Evolutionary conservation across 2,113 vertebrate species (phyloP).

Genomic region (Chaenocephalus aceratus): DNA sequence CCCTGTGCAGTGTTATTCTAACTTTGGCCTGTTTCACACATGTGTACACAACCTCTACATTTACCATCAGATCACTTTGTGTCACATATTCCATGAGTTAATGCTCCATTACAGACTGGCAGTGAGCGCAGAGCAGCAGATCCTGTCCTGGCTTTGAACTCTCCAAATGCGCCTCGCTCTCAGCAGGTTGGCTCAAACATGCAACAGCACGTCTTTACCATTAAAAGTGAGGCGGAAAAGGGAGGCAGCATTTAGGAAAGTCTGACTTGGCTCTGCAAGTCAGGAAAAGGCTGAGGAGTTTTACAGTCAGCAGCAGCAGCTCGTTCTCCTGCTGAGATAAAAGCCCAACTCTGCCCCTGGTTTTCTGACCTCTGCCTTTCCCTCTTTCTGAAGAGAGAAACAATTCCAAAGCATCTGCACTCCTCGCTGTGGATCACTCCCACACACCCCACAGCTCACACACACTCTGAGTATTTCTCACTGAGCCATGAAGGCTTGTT

Average conservation of each 20-base stretch:
- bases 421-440: neutral
- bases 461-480: slow-evolving; percentile 59
- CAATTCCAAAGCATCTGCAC: neutral
- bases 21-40: neutral
- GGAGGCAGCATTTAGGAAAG: slow-evolving; percentile 29
- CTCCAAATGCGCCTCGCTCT: slow-evolving; percentile 15
- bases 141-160: slow-evolving; percentile 49
- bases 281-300: slow-evolving; percentile 13
- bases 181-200: slow-evolving; percentile 22
- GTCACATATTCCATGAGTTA: slow-evolving; percentile 54
- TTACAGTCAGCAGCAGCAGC: neutral
- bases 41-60: slow-evolving; percentile 15
- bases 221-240: slow-evolving; percentile 25
- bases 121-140: slow-evolving; percentile 21
- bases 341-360: neutral
- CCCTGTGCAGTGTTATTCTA: neutral
- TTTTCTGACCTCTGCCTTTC: neutral
- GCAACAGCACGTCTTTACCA: slow-evolving; percentile 36
- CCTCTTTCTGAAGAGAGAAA: neutral
- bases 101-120: slow-evolving; percentile 26
- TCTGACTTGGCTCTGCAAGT: slow-evolving; percentile 19
- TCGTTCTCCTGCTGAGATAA: neutral
- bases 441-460: slow-evolving; percentile 32
- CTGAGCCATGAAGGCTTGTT: slow-evolving; percentile 43
- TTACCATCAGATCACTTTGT: slow-evolving; percentile 10